phyloP scores from a whole-genome alignment of 2,113 vertebrate species.

The Clarias gariepinus region DNA sequence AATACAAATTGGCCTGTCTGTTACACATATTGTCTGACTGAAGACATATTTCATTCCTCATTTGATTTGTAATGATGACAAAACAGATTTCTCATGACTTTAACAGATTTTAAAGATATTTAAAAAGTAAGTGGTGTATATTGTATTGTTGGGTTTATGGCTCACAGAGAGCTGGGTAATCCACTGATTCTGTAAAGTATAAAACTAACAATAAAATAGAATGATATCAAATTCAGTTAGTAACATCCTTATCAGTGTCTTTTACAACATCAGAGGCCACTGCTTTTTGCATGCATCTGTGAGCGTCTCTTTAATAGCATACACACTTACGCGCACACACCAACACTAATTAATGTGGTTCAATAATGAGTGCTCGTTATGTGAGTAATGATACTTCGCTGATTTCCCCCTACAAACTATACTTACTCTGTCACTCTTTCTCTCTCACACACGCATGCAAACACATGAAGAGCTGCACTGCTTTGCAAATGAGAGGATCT shows the following conservation, averaged over 20 bases:
- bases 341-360: constrained; percentile 7
- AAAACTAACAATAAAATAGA: background rate
- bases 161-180: background rate
- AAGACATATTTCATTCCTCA: background rate
- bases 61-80: background rate
- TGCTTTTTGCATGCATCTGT: background rate
- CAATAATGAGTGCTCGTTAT: constrained; percentile 31
- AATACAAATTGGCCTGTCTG: background rate
- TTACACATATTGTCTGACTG: background rate
- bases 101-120: constrained; percentile 28
- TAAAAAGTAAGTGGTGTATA: constrained; percentile 5
- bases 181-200: background rate
- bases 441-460: constrained; percentile 39
- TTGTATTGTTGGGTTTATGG: constrained; percentile 15
- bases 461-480: background rate
- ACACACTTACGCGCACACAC: background rate
- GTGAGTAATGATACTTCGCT: constrained; percentile 35
- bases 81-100: background rate
- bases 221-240: background rate
- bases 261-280: background rate
- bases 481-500: background rate
- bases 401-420: constrained; percentile 16
- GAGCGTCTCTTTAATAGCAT: background rate
- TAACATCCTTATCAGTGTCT: background rate
- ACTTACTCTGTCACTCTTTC: background rate